phyloP scores from a whole-genome alignment of 2,797 vertebrate genomes.

The Miichthys miiuy region DNA sequence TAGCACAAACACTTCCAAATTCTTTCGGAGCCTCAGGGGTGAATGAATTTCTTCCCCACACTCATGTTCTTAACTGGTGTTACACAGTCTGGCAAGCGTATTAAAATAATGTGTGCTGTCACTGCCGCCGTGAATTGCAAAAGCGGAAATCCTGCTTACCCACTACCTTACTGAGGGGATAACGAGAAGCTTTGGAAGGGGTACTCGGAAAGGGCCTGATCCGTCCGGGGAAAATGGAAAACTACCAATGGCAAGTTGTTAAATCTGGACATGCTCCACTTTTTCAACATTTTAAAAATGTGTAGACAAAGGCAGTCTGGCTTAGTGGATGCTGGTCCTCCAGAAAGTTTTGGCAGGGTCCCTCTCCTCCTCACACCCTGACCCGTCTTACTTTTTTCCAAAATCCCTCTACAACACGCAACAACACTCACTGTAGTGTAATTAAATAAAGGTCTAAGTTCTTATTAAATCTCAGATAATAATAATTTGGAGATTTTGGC shows the following conservation, averaged over 20 bases:
- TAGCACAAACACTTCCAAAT: slow-evolving; percentile 32
- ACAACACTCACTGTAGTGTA: slow-evolving; percentile 1
- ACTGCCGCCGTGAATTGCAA: slow-evolving; percentile 75
- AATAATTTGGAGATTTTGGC: not conserved
- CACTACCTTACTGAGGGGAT: slow-evolving; percentile 81
- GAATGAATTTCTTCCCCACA: slow-evolving; percentile 20
- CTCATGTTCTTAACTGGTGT: slow-evolving; percentile 69
- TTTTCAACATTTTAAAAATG: slow-evolving; percentile 29
- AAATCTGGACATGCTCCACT: slow-evolving; percentile 39
- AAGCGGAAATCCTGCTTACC: slow-evolving; percentile 87
- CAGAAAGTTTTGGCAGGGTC: slow-evolving; percentile 7
- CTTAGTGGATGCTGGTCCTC: slow-evolving; percentile 2
- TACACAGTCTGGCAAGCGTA: slow-evolving; percentile 81
- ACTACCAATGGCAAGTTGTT: slow-evolving; percentile 59
- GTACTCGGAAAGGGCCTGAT: slow-evolving; percentile 67
- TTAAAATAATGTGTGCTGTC: slow-evolving; percentile 81
- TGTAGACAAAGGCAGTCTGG: slow-evolving; percentile 29
- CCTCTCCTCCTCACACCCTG: not conserved
- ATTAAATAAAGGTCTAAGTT: slow-evolving; percentile 7
- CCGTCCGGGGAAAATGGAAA: slow-evolving; percentile 65
- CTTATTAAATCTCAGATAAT: not conserved
- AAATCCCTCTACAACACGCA: slow-evolving; percentile 3
- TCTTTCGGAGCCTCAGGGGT: slow-evolving; percentile 15
- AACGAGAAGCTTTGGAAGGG: slow-evolving; percentile 75
- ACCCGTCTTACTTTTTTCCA: slow-evolving; percentile 3